Conservation (phyloP, 2,888 invertebrate species). For the Bursaphelenchus okinawaensis region DNA sequence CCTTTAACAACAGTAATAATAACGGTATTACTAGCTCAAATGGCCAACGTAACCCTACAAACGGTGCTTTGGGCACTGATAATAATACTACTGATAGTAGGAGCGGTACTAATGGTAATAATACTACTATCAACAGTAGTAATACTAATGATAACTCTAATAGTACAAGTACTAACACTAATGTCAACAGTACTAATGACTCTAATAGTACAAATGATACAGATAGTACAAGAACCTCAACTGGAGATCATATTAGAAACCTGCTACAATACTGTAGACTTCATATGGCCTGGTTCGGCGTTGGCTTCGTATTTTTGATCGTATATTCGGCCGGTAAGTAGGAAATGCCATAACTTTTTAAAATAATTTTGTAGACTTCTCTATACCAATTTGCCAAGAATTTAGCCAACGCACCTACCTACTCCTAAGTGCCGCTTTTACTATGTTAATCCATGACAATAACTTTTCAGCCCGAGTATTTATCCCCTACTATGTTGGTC, state of each 20-base stretch:
- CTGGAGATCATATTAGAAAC: background rate
- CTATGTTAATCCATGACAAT: too few relatives aligned
- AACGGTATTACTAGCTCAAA: background rate
- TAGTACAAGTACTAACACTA: background rate
- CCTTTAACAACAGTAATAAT: background rate
- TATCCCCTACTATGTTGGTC: slow-evolving; percentile 52
- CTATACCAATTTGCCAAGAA: too few relatives aligned
- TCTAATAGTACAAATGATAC: background rate
- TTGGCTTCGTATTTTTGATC: slow-evolving; percentile 47
- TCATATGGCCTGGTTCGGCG: slow-evolving; percentile 45
- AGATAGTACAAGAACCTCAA: background rate
- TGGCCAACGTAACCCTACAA: too few relatives aligned
- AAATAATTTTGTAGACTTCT: too few relatives aligned
- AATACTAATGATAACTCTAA: background rate
- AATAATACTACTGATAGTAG: too few relatives aligned
- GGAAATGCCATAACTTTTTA: too few relatives aligned
- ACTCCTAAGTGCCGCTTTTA: too few relatives aligned
- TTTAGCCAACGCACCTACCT: too few relatives aligned
- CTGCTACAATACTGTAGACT: slow-evolving; percentile 43
- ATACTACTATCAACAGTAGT: too few relatives aligned
- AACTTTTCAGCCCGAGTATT: slow-evolving; percentile 54
- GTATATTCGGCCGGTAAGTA: slow-evolving; percentile 44
- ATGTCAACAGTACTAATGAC: background rate
- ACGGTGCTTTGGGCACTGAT: too few relatives aligned
- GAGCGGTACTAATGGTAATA: too few relatives aligned